Base-by-base conservation (phyloP, 1,140 invertebrate genomes). In the Acyrthosiphon pisum region DNA sequence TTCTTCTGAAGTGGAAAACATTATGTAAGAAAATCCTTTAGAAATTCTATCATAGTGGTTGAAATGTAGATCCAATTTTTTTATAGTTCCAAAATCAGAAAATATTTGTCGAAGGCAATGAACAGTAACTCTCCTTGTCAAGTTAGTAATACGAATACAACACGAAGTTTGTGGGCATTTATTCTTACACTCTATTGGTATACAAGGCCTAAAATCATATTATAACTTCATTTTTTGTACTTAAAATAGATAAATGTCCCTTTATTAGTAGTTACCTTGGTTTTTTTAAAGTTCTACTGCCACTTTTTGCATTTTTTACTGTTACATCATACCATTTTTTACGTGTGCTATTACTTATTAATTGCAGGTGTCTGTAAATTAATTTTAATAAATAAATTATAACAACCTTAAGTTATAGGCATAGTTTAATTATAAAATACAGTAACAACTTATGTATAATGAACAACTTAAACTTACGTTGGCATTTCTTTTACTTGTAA, bases 91-190 rank as follows among this genome's bases (percentile, higher is more conserved):
- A 68, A 68, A 68, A 14, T n/a, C 14, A n/a, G 60, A 68, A 68
- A 68, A 68, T n/a, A n/a, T n/a, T 68, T 68, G 1, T 18, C 1
- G 4, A 68, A 68, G 60, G 14, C 3, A n/a, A 68, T 68, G 6
- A 14, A 14, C 6, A 18, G 60, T 18, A 14, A 68, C 30, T n/a
- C 4, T 68, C n/a, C 30, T n/a, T 4, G 30, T 14, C 14, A 68
- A n/a, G 60, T 68, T 68, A n/a, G 30, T 68, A 68, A 68, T 68
- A 68, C 60, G 60, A n/a, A 68, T 68, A n/a, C 60, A 68, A 68
- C 60, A 68, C n/a, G 60, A 68, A n/a, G 30, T 68, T 18, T 68
- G 14, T 68, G 60, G 60, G 30, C 60, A 14, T 68, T n/a, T 4
- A 68, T 6, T n/a, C 14, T 68, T 68, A n/a, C 60, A 68, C 4